phyloP scores from a whole-genome alignment of 2,888 invertebrate species.

The Girardia tigrina region DNA sequence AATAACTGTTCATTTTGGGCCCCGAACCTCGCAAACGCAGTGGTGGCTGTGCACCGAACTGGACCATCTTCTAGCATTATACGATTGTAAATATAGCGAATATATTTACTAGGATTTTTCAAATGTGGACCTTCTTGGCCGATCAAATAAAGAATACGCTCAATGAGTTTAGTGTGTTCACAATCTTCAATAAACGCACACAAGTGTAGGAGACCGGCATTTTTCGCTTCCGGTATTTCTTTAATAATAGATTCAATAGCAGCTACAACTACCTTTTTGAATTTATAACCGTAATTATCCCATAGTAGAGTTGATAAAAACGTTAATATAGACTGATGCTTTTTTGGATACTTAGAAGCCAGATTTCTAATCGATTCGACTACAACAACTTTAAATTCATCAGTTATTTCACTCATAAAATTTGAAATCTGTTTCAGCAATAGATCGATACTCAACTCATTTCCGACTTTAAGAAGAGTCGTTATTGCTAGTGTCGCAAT shows the following conservation, averaged over 20 bases:
- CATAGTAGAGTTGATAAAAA: slow-evolving; percentile 90
- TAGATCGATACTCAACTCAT: slow-evolving; percentile 87
- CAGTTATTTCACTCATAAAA: slow-evolving; percentile 94
- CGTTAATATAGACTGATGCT: slow-evolving; percentile 84
- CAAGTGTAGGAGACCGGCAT: slow-evolving; percentile 75
- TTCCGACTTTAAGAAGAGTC: slow-evolving; percentile 75
- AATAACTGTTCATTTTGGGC: slow-evolving; percentile 77
- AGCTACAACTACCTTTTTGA: slow-evolving; percentile 93
- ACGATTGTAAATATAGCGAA: slow-evolving; percentile 57
- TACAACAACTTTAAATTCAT: slow-evolving; percentile 97
- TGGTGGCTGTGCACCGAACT: slow-evolving; percentile 44
- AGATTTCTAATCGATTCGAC: slow-evolving; percentile 71
- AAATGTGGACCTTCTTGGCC: slow-evolving; percentile 93
- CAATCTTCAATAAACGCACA: slow-evolving; percentile 99
- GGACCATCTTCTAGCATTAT: slow-evolving; percentile 73
- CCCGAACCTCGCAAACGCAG: slow-evolving; percentile 91
- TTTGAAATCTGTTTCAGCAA: slow-evolving; percentile 97
- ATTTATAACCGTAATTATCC: slow-evolving; percentile 86
- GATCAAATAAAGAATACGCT: slow-evolving; percentile 80
- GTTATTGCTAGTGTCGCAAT: slow-evolving; percentile 97
- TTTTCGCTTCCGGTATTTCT: slow-evolving; percentile 91
- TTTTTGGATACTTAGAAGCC: slow-evolving; percentile 86
- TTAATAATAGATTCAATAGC: slow-evolving; percentile 93
- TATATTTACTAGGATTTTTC: slow-evolving; percentile 69
- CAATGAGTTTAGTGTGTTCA: slow-evolving; percentile 87